Conservation (phyloP, 2,797 vertebrate species). For the Danionella dracula region DNA sequence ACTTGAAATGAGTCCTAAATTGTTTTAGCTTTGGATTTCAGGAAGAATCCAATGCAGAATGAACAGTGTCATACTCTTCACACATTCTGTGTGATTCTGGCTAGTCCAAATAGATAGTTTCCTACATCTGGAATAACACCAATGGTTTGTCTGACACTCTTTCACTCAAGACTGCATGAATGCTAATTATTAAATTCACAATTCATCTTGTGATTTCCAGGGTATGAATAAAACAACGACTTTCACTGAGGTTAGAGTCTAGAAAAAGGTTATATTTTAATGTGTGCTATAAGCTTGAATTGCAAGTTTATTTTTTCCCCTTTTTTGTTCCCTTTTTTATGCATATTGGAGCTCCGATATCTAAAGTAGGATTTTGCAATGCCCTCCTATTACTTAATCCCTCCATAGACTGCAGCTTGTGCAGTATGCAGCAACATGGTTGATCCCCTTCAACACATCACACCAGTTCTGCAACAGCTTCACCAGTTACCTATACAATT, state of each 20-base stretch:
- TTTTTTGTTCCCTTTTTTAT: too few species aligned
- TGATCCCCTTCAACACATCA: too few species aligned
- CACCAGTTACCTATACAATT: too few species aligned
- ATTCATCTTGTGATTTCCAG: not conserved
- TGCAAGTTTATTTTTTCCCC: too few species aligned
- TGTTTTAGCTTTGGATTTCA: not conserved
- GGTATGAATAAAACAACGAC: not conserved
- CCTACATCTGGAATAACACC: conserved; percentile 6
- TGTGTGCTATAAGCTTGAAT: too few species aligned
- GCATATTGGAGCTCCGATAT: too few species aligned
- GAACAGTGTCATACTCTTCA: not conserved
- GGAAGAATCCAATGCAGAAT: not conserved
- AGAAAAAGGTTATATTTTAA: not conserved
- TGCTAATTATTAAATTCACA: conserved; percentile 9
- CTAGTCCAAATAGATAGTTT: conserved; percentile 21
- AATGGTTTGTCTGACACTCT: conserved; percentile 24
- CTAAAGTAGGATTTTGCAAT: too few species aligned
- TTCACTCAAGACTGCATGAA: conserved; percentile 4
- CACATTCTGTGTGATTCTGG: not conserved
- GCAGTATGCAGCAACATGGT: too few species aligned
- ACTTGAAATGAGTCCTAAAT: not conserved
- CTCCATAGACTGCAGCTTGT: too few species aligned
- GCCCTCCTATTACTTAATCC: too few species aligned
- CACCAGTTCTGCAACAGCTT: too few species aligned
- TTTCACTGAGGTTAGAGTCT: not conserved